These are phyloP conservation scores for Drosophila formosana DNA, from an alignment of 2,888 invertebrate genomes.

Conservation along the genomic window DNA sequence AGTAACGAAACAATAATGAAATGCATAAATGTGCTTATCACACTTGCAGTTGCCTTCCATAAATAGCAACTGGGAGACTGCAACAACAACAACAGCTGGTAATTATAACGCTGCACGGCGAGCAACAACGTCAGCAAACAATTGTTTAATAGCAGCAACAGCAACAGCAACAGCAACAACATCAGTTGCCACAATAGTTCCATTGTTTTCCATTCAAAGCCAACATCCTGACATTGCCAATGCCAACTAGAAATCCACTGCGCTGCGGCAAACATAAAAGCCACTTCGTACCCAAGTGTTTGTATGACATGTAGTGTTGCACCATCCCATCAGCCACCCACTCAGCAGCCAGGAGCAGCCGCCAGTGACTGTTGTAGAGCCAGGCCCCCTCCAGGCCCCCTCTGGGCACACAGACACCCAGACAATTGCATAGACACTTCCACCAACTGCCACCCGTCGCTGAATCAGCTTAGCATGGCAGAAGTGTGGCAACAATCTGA, in stretches of 20 bases:
- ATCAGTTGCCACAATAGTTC: constrained; percentile 54
- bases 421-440: constrained; percentile 53
- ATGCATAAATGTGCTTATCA: constrained; percentile 10
- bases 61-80: constrained; percentile 84
- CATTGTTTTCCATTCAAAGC: constrained; percentile 69
- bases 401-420: constrained; percentile 15
- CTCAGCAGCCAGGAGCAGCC: constrained; percentile 6
- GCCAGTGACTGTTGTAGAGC: not conserved
- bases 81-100: constrained; percentile 90
- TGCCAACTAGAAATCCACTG: constrained; percentile 63
- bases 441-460: constrained; percentile 17
- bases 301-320: constrained; percentile 45
- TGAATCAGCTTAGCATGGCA: constrained; percentile 55
- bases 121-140: constrained; percentile 44
- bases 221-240: constrained; percentile 71
- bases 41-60: constrained; percentile 32
- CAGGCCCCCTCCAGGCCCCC: not conserved
- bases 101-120: constrained; percentile 85
- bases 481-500: constrained; percentile 75
- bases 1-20: not conserved
- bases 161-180: constrained; percentile 29
- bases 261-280: constrained; percentile 62
- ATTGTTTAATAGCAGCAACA: constrained; percentile 63
- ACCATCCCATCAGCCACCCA: not conserved
- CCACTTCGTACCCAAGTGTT: constrained; percentile 76